phyloP scores from a whole-genome alignment of 1,140 invertebrate genomes.

The Megathymus violae region DNA sequence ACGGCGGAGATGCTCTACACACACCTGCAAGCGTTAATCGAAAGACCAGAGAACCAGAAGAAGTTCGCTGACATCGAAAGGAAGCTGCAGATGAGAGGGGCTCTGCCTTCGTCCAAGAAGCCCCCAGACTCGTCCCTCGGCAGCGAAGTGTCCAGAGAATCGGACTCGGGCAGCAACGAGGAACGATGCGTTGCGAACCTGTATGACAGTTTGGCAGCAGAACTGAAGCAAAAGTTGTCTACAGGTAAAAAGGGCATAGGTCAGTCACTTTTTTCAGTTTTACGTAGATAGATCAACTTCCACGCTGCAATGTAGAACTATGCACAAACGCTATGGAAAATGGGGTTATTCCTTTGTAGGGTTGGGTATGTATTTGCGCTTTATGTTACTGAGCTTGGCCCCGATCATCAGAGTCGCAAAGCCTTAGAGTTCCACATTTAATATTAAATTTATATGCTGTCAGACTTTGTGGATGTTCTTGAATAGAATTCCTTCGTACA shows the following conservation, averaged over 20 bases:
- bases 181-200: slow-evolving; percentile 86
- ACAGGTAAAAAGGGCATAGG: slow-evolving; percentile 81
- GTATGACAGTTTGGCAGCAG: slow-evolving; percentile 96
- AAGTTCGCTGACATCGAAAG: slow-evolving; percentile 92
- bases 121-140: slow-evolving; percentile 87
- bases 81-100: slow-evolving; percentile 84
- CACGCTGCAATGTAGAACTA: slow-evolving; percentile 35
- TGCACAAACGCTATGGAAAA: slow-evolving; percentile 42
- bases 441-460: too few relatives aligned
- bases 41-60: slow-evolving; percentile 93
- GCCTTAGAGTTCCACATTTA: too few relatives aligned
- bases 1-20: slow-evolving; percentile 93
- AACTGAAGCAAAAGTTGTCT: slow-evolving; percentile 93
- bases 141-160: slow-evolving; percentile 89
- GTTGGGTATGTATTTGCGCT: too few relatives aligned
- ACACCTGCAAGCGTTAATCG: slow-evolving; percentile 92
- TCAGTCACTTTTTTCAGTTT: slow-evolving; percentile 63
- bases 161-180: slow-evolving; percentile 90
- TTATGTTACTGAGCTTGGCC: too few relatives aligned
- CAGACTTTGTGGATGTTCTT: too few relatives aligned
- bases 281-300: slow-evolving; percentile 50
- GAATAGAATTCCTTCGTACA: too few relatives aligned
- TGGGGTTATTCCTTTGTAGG: too few relatives aligned
- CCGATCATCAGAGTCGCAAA: too few relatives aligned
- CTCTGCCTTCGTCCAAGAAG: slow-evolving; percentile 67